A percentile compares a stretch with the other conserved stretches of the same genome.
Evolutionary conservation across 2,113 vertebrate species (phyloP).

Genomic region (Corvus cornix): DNA sequence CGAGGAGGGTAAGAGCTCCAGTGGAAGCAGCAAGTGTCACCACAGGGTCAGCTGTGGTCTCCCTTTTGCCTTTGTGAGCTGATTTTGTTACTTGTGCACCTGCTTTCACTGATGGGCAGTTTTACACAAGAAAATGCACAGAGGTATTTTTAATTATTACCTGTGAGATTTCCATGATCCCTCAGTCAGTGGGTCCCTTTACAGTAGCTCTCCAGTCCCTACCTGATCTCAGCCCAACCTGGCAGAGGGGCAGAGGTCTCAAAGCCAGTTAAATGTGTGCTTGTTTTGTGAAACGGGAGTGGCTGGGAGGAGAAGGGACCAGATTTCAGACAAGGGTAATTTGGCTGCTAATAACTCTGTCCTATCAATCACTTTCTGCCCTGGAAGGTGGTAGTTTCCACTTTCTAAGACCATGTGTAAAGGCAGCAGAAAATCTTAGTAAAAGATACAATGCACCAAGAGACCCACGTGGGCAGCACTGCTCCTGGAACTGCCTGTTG

Average conservation of each 20-base stretch:
- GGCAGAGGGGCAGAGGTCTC: not conserved
- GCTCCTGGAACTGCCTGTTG: not conserved
- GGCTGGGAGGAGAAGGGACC: not conserved
- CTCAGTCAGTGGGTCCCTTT: not conserved
- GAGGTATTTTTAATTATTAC: not conserved
- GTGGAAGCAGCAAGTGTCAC: not conserved
- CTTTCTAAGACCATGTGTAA: not conserved
- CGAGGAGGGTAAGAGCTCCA: slow-evolving; percentile 80
- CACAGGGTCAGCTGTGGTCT: not conserved
- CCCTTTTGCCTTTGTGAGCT: not conserved
- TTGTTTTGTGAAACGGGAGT: not conserved
- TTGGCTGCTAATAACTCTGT: not conserved
- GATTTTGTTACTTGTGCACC: not conserved
- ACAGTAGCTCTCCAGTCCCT: not conserved
- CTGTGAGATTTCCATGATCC: not conserved
- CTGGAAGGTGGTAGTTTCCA: not conserved
- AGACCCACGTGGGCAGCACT: rapidly evolving
- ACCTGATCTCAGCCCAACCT: not conserved
- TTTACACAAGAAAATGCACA: not conserved
- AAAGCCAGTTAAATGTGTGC: not conserved
- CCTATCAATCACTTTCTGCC: not conserved
- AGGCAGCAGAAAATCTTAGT: not conserved
- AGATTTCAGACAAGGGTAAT: not conserved
- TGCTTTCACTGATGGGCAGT: not conserved
- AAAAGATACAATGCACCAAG: not conserved